phyloP scores from a whole-genome alignment of 2,113 vertebrate species.

The Blennius ocellaris region DNA sequence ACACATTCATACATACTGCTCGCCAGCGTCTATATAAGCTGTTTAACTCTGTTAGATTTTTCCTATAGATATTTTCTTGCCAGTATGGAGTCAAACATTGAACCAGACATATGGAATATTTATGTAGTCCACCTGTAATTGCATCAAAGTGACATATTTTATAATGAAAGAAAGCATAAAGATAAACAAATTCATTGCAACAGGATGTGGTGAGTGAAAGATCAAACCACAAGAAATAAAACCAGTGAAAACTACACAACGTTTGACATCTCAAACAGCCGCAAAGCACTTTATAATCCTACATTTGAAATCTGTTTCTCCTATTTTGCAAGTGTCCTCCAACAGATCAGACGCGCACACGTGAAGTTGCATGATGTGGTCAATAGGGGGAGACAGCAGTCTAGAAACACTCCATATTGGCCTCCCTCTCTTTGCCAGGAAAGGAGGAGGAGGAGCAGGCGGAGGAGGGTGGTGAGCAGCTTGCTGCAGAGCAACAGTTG shows the following conservation, averaged over 20 bases:
- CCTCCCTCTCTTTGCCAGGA: background rate
- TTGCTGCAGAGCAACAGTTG: constrained; percentile 55
- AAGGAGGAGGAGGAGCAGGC: constrained; percentile 11
- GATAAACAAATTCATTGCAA: background rate
- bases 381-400: constrained; percentile 88
- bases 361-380: constrained; percentile 34
- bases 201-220: background rate
- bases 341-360: background rate
- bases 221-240: background rate
- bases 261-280: background rate
- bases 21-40: constrained; percentile 6
- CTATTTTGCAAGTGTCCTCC: background rate
- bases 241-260: background rate
- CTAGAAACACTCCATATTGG: constrained; percentile 76
- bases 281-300: background rate
- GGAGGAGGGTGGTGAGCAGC: constrained; percentile 1
- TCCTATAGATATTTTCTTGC: background rate
- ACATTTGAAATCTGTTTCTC: constrained; percentile 6
- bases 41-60: constrained; percentile 20
- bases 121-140: background rate
- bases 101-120: background rate
- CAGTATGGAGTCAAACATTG: background rate
- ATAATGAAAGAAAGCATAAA: background rate
- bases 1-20: constrained; percentile 22
- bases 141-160: background rate